These are phyloP conservation scores for Dendroctonus ponderosae DNA, from an alignment of 1,140 invertebrate genomes.

Conservation along the genomic window DNA sequence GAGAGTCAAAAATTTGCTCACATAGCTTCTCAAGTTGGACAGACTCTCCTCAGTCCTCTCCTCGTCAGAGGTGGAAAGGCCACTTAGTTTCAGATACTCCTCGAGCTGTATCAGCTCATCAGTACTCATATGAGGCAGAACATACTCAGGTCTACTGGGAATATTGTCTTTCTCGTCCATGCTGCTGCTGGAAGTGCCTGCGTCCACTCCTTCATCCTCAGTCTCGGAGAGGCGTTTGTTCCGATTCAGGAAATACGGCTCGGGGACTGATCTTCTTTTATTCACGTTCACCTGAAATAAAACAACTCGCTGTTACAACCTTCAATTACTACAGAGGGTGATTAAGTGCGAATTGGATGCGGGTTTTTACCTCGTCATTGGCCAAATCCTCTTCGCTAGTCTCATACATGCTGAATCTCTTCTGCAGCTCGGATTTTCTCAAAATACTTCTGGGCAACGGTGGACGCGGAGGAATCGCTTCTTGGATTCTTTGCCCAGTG, in stretches of 20 bases:
- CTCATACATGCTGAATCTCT: conserved; percentile 80
- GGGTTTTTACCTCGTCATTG: conserved; percentile 24
- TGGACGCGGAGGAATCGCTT: conserved; percentile 64
- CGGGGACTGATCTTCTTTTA: conserved; percentile 70
- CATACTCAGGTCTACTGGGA: conserved; percentile 45
- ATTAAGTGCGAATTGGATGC: not conserved
- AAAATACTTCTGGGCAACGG: conserved; percentile 68
- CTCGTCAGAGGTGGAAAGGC: conserved; percentile 65
- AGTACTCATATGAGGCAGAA: conserved; percentile 56
- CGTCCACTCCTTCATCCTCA: conserved; percentile 57
- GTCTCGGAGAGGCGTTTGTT: conserved; percentile 57
- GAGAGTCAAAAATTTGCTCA: conserved; percentile 61
- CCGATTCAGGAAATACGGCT: conserved; percentile 63
- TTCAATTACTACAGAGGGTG: not conserved
- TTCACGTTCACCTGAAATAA: conserved; percentile 40
- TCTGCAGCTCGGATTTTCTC: conserved; percentile 53
- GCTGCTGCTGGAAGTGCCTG: conserved; percentile 50
- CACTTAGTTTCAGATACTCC: conserved; percentile 71
- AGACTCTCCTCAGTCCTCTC: conserved; percentile 64
- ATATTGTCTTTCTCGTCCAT: conserved; percentile 51
- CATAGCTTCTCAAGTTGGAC: conserved; percentile 67
- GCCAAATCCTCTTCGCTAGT: conserved; percentile 56
- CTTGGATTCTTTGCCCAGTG: conserved; percentile 64
- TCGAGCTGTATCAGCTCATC: conserved; percentile 68
- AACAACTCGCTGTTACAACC: not conserved